Percentiles rank a stretch among this genome's conserved stretches.
Evolutionary conservation across 2,888 invertebrate species (phyloP).

Genomic region (Neuroscelio doddi): DNA sequence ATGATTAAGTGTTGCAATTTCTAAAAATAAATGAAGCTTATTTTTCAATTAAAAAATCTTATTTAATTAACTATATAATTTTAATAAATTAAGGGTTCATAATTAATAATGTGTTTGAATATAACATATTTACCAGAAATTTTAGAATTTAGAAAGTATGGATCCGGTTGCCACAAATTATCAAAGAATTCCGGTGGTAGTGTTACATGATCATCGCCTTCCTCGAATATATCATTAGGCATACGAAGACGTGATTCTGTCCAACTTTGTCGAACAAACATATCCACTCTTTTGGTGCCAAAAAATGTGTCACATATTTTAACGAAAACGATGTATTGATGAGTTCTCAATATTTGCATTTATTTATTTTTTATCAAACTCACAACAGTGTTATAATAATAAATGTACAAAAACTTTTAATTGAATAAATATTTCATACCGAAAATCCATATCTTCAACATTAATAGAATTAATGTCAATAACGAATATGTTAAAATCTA

Average conservation of each 20-base stretch:
- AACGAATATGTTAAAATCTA: conserved; percentile 87
- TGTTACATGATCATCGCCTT: conserved; percentile 86
- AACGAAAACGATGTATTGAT: too few species aligned
- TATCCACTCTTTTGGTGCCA: conserved; percentile 79
- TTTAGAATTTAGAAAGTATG: conserved; percentile 89
- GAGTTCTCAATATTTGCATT: too few species aligned
- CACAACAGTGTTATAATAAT: too few species aligned
- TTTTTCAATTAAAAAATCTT: too few species aligned
- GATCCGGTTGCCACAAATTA: conserved; percentile 91
- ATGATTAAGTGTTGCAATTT: conserved; percentile 86
- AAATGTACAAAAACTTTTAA: too few species aligned
- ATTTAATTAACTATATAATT: too few species aligned
- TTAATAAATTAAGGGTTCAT: too few species aligned
- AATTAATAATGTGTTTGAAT: too few species aligned
- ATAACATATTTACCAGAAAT: conserved; percentile 78
- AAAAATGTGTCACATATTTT: conserved; percentile 26
- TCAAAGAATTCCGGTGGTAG: conserved; percentile 87
- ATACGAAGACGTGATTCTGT: conserved; percentile 83
- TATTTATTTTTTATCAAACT: too few species aligned
- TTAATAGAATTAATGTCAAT: conserved; percentile 91
- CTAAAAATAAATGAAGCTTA: conserved; percentile 72
- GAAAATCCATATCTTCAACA: conserved; percentile 91
- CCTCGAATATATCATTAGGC: conserved; percentile 85
- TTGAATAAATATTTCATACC: conserved; percentile 72
- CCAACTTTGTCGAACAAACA: conserved; percentile 89